Base-by-base conservation (phyloP, 2,888 invertebrate genomes). In the Agriopis aurantiaria region DNA sequence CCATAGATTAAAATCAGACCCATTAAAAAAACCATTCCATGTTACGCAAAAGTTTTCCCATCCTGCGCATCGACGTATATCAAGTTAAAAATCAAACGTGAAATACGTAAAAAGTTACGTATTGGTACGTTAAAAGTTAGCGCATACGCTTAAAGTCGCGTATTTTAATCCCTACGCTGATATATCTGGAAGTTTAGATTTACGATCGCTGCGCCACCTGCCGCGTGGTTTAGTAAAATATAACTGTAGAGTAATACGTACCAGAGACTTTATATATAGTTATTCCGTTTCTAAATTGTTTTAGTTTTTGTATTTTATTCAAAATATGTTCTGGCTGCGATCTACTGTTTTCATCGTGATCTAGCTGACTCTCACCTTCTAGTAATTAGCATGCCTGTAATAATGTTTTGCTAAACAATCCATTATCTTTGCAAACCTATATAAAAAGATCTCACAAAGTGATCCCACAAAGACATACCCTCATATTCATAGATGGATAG, bases 161-260 rank as follows among this genome's bases (percentile, higher is more conserved):
- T 63, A 75, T 76, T 76, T 77, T 76, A 77, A 75, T 76, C 76
- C 74, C 68, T 66, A 65, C 73, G 72, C 74, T 65, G 73, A 69
- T 69, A 68, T 75, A 76, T 73, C 76, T 74, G 67, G 55, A 74
- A 78, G 76, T 76, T 78, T 72, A 76, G 74, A 78, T 78, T 75
- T 76, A 78, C 75, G 76, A 74, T 68, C 72, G 60, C 46, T 48
- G 68, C 71, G 70, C 73, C 78, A 76, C 76, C 76, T 78, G 78
- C 69, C 66, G 74, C 60, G 56, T 55, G 76, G 76, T 75, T 75
- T 75, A 57, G 62, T 76, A 63, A 76, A 73, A 74, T 76, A 74
- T 69, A 68, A 57, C 71, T 49, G 63, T 61, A 76, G 76, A 71
- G 71, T 67, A 76, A 52, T 60, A 58, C 5, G 51, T 0, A 40